phyloP scores from a whole-genome alignment of 2,888 invertebrate genomes.

The Amblyjoppa fuscipennis region DNA sequence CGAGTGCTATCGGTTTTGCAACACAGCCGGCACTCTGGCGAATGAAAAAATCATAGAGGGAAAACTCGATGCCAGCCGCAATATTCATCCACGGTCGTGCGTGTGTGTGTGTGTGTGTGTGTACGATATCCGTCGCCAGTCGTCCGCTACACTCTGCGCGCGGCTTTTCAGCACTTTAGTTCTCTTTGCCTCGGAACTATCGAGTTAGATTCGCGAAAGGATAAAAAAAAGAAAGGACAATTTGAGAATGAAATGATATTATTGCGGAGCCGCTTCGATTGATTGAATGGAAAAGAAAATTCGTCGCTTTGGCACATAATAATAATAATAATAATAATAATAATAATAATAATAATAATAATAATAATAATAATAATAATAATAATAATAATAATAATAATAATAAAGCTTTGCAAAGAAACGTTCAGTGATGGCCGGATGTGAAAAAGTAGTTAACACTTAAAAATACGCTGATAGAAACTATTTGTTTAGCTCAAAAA shows the following conservation, averaged over 20 bases:
- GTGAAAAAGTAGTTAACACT: too few species aligned
- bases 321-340: too few species aligned
- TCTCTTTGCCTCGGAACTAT: not conserved
- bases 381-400: too few species aligned
- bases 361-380: too few species aligned
- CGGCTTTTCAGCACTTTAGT: not conserved
- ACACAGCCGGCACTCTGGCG: slow-evolving; percentile 28
- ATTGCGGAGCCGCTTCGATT: not conserved
- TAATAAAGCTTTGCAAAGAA: too few species aligned
- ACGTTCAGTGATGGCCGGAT: too few species aligned
- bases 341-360: too few species aligned
- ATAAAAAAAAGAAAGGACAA: not conserved
- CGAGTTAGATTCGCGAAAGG: not conserved
- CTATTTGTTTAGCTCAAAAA: not conserved
- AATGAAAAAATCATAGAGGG: slow-evolving; percentile 46
- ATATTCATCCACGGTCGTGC: not conserved
- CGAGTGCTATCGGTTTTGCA: slow-evolving; percentile 32
- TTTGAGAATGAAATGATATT: not conserved
- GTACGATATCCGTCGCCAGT: not conserved
- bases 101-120: not conserved
- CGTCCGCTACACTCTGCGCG: not conserved
- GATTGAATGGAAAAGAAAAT: not conserved
- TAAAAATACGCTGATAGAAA: too few species aligned
- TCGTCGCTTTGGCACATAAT: not conserved
- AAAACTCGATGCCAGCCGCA: slow-evolving; percentile 29